Conservation (phyloP, 2,797 vertebrate genomes). For the Epinephelus coioides region DNA sequence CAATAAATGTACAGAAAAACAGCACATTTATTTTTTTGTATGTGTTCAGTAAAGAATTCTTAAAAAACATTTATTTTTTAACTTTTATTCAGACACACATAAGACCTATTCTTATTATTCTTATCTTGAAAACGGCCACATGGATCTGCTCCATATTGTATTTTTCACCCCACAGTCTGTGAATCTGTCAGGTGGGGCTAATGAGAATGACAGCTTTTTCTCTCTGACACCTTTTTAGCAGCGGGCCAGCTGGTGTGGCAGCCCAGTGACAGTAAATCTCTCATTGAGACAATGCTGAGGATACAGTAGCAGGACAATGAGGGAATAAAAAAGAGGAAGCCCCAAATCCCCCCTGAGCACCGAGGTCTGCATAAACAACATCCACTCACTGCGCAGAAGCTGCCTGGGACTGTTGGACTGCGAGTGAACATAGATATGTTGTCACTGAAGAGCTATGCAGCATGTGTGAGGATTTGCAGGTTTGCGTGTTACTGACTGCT, state of each 20-base stretch:
- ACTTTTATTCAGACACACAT: background rate
- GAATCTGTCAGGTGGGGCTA: conserved; percentile 68
- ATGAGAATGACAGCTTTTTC: conserved; percentile 84
- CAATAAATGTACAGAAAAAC: background rate
- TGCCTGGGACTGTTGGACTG: conserved; percentile 41
- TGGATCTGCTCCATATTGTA: background rate
- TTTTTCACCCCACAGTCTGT: conserved; percentile 2
- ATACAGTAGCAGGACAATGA: conserved; percentile 89
- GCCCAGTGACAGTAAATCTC: conserved; percentile 85
- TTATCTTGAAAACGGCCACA: background rate
- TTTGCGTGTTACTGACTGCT: conserved; percentile 22
- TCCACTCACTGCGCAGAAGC: conserved; percentile 52
- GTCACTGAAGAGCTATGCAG: conserved; percentile 59
- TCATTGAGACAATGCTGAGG: conserved; percentile 89
- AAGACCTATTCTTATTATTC: background rate
- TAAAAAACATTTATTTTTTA: background rate
- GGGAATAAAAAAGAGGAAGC: conserved; percentile 89
- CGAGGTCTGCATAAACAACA: conserved; percentile 70
- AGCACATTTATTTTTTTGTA: background rate
- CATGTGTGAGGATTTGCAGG: conserved; percentile 17
- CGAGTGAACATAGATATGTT: conserved; percentile 40
- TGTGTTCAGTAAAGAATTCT: no score
- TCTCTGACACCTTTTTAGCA: conserved; percentile 86
- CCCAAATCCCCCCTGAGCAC: conserved; percentile 78
- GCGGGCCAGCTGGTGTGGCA: conserved; percentile 70